phyloP scores from a whole-genome alignment of 2,113 vertebrate species.

The Sorex fumeus region DNA sequence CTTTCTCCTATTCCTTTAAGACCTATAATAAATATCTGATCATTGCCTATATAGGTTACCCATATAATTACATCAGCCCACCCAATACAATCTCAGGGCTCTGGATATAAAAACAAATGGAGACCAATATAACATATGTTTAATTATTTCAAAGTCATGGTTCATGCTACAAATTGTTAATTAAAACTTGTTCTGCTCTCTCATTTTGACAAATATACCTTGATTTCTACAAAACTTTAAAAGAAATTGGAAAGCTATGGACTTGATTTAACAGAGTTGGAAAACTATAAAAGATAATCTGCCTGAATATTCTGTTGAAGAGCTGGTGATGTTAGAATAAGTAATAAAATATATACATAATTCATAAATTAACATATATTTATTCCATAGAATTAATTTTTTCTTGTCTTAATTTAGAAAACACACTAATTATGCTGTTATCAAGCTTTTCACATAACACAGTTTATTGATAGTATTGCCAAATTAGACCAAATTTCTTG shows the following conservation, averaged over 20 bases:
- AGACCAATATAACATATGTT: background rate
- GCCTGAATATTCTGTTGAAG: background rate
- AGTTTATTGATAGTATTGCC: conserved; percentile 43
- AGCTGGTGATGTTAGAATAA: background rate
- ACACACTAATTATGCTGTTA: conserved; percentile 49
- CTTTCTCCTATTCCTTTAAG: background rate
- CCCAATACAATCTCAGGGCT: conserved; percentile 11
- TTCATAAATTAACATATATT: conserved; percentile 43
- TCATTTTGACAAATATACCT: conserved; percentile 48
- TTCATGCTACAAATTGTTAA: conserved; percentile 44
- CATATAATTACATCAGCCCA: background rate
- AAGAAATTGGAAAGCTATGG: conserved; percentile 34
- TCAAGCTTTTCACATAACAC: conserved; percentile 44
- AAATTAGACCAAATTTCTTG: conserved; percentile 57
- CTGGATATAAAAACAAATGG: background rate
- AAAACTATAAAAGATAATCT: conserved; percentile 12
- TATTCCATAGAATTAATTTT: conserved; percentile 55
- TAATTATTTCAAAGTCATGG: conserved; percentile 39
- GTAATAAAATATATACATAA: conserved; percentile 35
- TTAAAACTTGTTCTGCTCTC: background rate
- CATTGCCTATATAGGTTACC: background rate
- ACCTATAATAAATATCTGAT: background rate
- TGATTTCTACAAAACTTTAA: conserved; percentile 8
- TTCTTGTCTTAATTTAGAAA: conserved; percentile 61
- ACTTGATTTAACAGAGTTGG: conserved; percentile 47